Percentiles rank a stretch among this genome's conserved stretches.
Evolutionary conservation across 2,888 invertebrate genomes (phyloP).

Genomic region (Leucozona laternaria): DNA sequence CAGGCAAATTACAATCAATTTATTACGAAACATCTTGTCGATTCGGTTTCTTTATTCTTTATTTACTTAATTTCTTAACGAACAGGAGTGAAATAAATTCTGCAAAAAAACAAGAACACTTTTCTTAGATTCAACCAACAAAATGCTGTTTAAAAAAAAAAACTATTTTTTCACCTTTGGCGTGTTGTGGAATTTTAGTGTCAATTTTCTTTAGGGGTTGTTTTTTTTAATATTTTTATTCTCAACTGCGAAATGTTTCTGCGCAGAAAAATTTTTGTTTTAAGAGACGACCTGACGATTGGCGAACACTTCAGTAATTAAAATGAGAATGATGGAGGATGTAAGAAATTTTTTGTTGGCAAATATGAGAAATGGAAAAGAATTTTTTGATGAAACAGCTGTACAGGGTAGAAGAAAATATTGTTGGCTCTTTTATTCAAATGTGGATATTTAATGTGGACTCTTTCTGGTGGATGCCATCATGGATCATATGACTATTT

Average conservation of each 20-base stretch:
- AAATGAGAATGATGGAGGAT: slow-evolving; percentile 11
- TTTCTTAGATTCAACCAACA: neutral
- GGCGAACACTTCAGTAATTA: slow-evolving; percentile 6
- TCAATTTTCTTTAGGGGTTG: neutral
- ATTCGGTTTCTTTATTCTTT: neutral
- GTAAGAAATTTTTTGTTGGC: slow-evolving; percentile 11
- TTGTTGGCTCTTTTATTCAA: neutral
- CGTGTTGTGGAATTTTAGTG: slow-evolving; percentile 24
- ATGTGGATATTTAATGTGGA: neutral
- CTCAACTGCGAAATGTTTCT: slow-evolving; percentile 23
- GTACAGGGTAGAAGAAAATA: neutral
- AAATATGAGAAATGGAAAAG: neutral
- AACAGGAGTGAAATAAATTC: slow-evolving; percentile 14
- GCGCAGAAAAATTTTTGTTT: slow-evolving; percentile 10
- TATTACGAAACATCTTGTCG: slow-evolving; percentile 69
- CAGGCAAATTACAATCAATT: slow-evolving; percentile 65
- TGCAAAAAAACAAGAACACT: slow-evolving; percentile 8
- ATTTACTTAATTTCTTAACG: slow-evolving; percentile 11
- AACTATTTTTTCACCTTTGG: slow-evolving; percentile 23
- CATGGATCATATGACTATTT: neutral
- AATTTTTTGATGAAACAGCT: slow-evolving; percentile 7
- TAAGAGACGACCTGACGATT: neutral
- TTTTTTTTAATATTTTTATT: neutral
- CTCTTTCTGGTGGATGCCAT: neutral
- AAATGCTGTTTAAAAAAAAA: neutral